Conservation (phyloP, 2,888 invertebrate species). For the Plebejus argus region DNA sequence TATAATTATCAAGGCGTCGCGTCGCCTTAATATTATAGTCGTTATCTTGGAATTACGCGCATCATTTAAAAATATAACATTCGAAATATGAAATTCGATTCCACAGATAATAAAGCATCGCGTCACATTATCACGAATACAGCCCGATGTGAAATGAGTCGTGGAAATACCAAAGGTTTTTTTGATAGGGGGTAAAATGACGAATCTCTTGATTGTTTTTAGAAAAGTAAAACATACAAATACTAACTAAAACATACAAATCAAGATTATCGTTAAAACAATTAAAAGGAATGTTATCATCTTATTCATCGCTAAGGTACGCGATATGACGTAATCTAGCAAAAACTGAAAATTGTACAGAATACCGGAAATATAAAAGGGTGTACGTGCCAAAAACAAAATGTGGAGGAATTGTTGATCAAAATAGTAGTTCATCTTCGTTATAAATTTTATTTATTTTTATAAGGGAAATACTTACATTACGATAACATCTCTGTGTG, state of each 20-base stretch:
- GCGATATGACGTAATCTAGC: neutral
- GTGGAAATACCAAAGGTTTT: neutral
- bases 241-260: neutral
- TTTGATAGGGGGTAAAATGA: neutral
- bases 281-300: neutral
- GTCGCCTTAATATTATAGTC: no score
- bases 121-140: neutral
- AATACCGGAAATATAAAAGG: no score
- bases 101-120: slow-evolving; percentile 33
- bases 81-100: slow-evolving; percentile 35
- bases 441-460: no score
- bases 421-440: no score
- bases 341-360: neutral
- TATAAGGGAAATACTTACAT: no score
- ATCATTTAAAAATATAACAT: slow-evolving; percentile 33
- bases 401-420: no score
- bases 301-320: no score
- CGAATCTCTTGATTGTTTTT: no score
- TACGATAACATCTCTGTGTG: no score
- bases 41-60: slow-evolving; percentile 22
- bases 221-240: no score
- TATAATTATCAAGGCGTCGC: no score
- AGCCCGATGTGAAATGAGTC: neutral
- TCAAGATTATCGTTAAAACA: neutral
- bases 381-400: no score